Evolutionary conservation across 2,888 invertebrate genomes (phyloP), one percentile per base, ranked within the genome.

Genomic region (Drosophila mayaguana): DNA sequence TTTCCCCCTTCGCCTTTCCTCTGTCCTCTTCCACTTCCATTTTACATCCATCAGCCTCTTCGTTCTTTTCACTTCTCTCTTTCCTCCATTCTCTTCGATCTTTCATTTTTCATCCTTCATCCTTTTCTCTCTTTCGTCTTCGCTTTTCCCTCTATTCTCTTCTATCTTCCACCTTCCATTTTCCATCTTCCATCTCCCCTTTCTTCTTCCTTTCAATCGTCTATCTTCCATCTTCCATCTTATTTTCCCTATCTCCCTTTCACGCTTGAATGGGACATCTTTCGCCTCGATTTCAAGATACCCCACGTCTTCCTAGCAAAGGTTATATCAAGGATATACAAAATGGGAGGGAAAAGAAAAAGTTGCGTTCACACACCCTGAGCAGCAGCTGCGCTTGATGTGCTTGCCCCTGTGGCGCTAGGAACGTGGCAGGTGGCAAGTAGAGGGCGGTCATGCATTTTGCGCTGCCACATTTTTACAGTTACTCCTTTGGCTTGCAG

Each of bases 361-460:
- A n/a, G 16, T 25, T 14, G 16, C 14, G 51, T 34, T 18, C 48
- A 9, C 36, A 56, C 71, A 42, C 42, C 46, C 64, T 51, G 65
- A 59, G 61, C 46, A 77, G 72, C 82, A 82, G 80, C 85, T 84
- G 82, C 79, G 73, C 78, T 75, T 85, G 83, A 85, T 82, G 78
- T 68, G 66, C 53, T 51, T 62, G 54, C 62, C 66, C 51, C 53
- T 46, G 48, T 18, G 59, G 61, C 59, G 34, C 12, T 9, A 28
- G 50, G 56, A 51, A 63, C 54, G 59, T 28, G 63, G 56, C 51
- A 60, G 16, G 59, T 28, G 63, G 56, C 50, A 60, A 20, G 51
- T 22, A 25, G 3, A 38, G 12, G 56, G 57, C 43, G 3, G 36
- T 48, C 72, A 61, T 82, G 78, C 78, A 82, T 72, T 60, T 50